These are phyloP conservation scores for Colius striatus DNA, from an alignment of 2,113 vertebrate genomes.

Conservation along the genomic window DNA sequence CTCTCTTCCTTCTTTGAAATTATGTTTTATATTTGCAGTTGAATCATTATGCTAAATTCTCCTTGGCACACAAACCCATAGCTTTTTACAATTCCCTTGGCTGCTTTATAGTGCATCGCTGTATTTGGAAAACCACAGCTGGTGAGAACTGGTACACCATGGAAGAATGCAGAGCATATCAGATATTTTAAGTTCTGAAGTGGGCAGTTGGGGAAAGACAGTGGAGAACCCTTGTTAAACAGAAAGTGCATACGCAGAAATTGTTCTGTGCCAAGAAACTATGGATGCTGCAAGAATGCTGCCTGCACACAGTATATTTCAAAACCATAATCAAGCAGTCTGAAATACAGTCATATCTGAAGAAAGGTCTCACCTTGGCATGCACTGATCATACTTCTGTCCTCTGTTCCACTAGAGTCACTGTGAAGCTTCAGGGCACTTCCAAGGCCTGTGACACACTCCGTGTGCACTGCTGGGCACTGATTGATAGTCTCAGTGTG, in stretches of 20 bases:
- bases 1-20: not conserved
- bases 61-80: not conserved
- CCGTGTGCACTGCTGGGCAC: not conserved
- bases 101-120: slow-evolving; percentile 3
- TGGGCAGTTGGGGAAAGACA: not conserved
- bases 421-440: not conserved
- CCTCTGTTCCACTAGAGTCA: not conserved
- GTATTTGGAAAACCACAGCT: slow-evolving; percentile 44
- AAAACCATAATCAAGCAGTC: not conserved
- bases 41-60: slow-evolving; percentile 20
- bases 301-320: not conserved
- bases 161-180: not conserved
- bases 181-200: slow-evolving; percentile 16
- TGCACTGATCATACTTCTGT: not conserved
- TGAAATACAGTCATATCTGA: not conserved
- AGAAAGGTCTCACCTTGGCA: not conserved
- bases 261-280: not conserved
- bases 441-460: not conserved
- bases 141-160: not conserved
- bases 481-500: not conserved
- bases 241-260: not conserved
- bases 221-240: not conserved
- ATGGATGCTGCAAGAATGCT: not conserved
- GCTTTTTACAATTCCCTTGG: slow-evolving; percentile 36
- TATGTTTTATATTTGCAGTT: not conserved